phyloP scores from a whole-genome alignment of 2,888 invertebrate genomes.

The Cephus pygmeus region DNA sequence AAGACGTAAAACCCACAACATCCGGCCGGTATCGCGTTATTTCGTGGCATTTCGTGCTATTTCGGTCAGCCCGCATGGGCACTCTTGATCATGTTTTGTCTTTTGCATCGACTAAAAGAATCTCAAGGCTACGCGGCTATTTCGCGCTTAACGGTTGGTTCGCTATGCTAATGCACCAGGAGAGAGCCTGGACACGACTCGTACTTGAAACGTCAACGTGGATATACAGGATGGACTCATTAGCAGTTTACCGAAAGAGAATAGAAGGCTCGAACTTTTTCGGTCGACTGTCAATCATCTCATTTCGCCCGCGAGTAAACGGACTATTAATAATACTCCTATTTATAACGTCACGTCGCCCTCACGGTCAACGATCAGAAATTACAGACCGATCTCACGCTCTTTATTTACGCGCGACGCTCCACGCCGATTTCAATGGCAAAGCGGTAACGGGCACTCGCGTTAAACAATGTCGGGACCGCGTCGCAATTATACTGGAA shows the following conservation, averaged over 20 bases:
- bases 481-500: not conserved
- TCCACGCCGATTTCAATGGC: not conserved
- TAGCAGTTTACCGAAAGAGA: not conserved
- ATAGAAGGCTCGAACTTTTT: not conserved
- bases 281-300: not conserved
- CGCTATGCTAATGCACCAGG: not conserved
- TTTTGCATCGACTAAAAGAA: slow-evolving; percentile 4
- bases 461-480: too few species aligned
- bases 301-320: not conserved
- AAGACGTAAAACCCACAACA: not conserved
- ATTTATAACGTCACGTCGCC: not conserved
- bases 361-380: not conserved
- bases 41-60: not conserved
- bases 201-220: slow-evolving; percentile 6
- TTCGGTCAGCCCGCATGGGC: not conserved
- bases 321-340: not conserved
- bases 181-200: not conserved
- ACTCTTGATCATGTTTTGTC: not conserved
- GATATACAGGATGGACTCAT: not conserved
- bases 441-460: not conserved
- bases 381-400: not conserved
- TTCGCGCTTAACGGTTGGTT: not conserved
- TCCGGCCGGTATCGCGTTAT: slow-evolving; percentile 1
- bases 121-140: slow-evolving; percentile 5
- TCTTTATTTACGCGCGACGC: not conserved